Conservation (phyloP, 2,113 vertebrate species). For the Piliocolobus tephrosceles region DNA sequence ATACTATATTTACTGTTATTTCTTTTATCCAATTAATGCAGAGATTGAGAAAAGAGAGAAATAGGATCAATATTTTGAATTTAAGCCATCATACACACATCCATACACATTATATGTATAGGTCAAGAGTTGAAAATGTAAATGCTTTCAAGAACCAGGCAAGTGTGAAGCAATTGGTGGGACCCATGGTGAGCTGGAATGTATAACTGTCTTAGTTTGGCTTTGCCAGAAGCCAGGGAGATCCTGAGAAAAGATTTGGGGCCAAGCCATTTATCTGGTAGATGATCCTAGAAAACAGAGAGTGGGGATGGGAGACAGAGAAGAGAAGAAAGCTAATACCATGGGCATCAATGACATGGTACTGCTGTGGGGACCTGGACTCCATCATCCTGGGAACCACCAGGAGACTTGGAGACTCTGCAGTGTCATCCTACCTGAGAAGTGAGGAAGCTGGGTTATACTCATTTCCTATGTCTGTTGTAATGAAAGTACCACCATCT, state of each 20-base stretch:
- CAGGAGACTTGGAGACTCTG: not conserved
- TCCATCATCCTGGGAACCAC: not conserved
- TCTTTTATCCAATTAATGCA: not conserved
- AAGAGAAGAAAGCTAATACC: not conserved
- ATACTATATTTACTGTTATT: not conserved
- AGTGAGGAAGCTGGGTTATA: not conserved
- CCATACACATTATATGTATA: not conserved
- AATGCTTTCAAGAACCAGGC: not conserved
- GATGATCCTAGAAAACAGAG: not conserved
- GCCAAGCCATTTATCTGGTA: not conserved
- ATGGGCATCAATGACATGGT: not conserved
- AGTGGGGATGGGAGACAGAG: not conserved
- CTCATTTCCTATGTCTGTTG: not conserved
- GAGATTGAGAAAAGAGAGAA: not conserved
- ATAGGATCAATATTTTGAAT: not conserved
- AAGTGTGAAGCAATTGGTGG: not conserved
- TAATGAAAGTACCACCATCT: not conserved
- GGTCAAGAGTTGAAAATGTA: not conserved
- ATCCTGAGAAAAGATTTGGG: not conserved
- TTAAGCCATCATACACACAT: too few relatives aligned
- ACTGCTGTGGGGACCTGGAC: accelerated
- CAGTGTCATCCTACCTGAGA: not conserved
- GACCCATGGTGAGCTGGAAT: not conserved
- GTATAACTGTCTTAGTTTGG: not conserved
- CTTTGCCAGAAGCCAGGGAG: not conserved